Base-by-base conservation (phyloP, 1,140 invertebrate genomes). In the Heliothis subflexa region DNA sequence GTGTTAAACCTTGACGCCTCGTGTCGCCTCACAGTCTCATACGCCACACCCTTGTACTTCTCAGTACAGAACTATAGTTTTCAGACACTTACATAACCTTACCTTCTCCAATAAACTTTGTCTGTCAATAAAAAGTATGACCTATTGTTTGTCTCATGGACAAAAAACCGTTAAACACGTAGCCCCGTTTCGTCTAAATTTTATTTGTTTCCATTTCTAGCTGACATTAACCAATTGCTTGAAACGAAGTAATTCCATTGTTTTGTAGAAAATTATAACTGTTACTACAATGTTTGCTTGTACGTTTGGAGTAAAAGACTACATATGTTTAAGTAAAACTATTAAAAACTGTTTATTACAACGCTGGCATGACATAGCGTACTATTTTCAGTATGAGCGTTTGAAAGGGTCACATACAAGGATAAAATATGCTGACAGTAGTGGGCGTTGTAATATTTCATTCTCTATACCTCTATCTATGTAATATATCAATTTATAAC, bases 181-280 rank as follows among this genome's bases (percentile, higher is more conserved):
- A 50, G 21, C 18, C 66, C 47, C 66, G 47, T 70, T 70, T 52
- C 18, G 18, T 52, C 47, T 25, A 14, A 70, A 28, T 14, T 70
- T 70, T 70, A 70, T 70, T 70, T n/a, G 66, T 52, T 70, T 28
- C 47, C 21, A 52, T 70, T 70, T 70, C 47, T 70, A 70, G 18
- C 21, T 28, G 66, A 25, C 66, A 70, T 50, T 52, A 70, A 70
- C 47, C 21, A n/a, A 25, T 40, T 12, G 33, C 47, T 50, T 50
- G 13, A 12, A 47, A 11, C 18, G 3, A 50, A 50, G 12, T 25
- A 50, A 70, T 70, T 52, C 47, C 13, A 70, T 70, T 70, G 47
- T 14, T 70, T 47, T 70, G 47, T 68, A 50, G 47, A 14, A 49
- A 50, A 70, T 70, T 28, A 66, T 47, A 66, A 47, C 62, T 13